phyloP scores from a whole-genome alignment of 37 sponge, comb jelly and placozoan genomes.

The Agelas oroides region DNA sequence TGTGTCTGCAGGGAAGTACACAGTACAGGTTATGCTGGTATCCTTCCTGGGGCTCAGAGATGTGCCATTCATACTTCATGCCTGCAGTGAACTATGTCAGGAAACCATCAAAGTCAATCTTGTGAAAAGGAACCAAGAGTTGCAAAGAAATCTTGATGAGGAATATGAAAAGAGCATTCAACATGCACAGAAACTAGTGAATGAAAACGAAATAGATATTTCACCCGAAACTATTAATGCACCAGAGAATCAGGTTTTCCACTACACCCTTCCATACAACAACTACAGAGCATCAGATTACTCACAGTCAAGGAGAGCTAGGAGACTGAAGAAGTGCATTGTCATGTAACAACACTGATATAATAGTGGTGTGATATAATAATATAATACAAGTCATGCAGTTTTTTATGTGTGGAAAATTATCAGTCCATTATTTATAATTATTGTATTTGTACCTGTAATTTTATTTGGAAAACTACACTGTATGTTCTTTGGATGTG shows the following conservation, averaged over 20 bases:
- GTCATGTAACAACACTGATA: neutral
- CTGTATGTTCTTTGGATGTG: no score
- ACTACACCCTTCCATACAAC: neutral
- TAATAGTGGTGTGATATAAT: no score
- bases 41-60: constrained; percentile 23
- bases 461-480: no score
- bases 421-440: no score
- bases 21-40: constrained; percentile 29
- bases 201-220: neutral
- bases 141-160: constrained; percentile 35
- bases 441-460: no score
- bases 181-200: constrained; percentile 32
- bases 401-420: no score
- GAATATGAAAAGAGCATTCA: constrained; percentile 63
- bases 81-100: constrained; percentile 59
- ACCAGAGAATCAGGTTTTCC: neutral
- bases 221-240: neutral
- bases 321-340: no score
- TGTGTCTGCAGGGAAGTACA: neutral
- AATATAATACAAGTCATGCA: no score
- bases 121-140: constrained; percentile 8
- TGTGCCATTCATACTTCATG: constrained; percentile 45
- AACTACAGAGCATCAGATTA: neutral
- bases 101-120: neutral
- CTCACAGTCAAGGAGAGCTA: neutral